phyloP scores from a whole-genome alignment of 1,140 invertebrate genomes.

The Bombus terrestris region DNA sequence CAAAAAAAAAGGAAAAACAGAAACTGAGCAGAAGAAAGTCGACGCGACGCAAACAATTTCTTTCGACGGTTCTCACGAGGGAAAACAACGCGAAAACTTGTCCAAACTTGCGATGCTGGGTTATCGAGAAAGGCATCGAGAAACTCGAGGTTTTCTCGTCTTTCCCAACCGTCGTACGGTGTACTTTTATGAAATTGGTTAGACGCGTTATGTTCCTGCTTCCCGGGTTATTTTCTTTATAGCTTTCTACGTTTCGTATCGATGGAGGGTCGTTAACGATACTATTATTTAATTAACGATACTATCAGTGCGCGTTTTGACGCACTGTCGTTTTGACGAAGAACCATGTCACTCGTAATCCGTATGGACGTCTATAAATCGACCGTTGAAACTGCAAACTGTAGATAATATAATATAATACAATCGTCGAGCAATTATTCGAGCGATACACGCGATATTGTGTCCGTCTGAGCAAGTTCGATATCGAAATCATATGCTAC shows the following conservation, averaged over 20 bases:
- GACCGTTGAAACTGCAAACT: background rate
- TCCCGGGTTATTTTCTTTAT: background rate
- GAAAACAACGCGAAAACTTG: constrained; percentile 52
- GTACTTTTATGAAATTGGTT: background rate
- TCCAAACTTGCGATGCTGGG: constrained; percentile 26
- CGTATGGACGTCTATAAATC: background rate
- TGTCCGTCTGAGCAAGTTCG: background rate
- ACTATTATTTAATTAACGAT: background rate
- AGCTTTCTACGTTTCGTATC: background rate
- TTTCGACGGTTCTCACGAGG: constrained; percentile 33
- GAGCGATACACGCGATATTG: background rate
- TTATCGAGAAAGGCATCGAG: constrained; percentile 28
- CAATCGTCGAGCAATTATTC: background rate
- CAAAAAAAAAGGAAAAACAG: background rate
- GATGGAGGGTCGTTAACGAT: background rate
- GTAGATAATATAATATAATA: background rate
- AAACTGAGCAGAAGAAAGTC: constrained; percentile 15
- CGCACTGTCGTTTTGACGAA: background rate
- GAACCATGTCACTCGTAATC: background rate
- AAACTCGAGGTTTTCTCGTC: background rate
- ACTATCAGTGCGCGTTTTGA: too few species aligned
- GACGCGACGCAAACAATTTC: constrained; percentile 52
- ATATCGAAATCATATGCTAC: background rate
- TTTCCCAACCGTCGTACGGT: background rate
- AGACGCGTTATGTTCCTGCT: background rate